phyloP scores from a whole-genome alignment of 2,797 vertebrate genomes.

The Cossypha niveicapilla region DNA sequence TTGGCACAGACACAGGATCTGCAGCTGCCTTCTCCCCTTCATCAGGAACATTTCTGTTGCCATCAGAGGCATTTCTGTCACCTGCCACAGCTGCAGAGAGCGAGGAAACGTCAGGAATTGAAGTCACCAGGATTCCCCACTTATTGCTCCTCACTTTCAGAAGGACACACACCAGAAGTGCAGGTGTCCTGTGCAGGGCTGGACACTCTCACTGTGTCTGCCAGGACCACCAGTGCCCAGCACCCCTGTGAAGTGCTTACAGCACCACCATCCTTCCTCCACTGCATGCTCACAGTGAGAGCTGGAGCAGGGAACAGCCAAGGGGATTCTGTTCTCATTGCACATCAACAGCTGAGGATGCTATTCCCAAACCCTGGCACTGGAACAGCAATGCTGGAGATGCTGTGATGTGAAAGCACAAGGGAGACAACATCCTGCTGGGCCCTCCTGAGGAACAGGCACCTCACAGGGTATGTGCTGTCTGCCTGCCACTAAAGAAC shows the following conservation, averaged over 20 bases:
- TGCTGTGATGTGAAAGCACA: neutral
- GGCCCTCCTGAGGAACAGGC: neutral
- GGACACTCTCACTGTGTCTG: neutral
- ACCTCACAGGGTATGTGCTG: fast-evolving
- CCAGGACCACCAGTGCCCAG: neutral
- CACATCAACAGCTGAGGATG: neutral
- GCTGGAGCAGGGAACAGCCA: neutral
- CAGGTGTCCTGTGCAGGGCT: neutral
- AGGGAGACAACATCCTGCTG: neutral
- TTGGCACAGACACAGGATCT: neutral
- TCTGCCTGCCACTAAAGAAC: neutral
- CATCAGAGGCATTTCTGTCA: neutral
- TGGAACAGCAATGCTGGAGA: neutral
- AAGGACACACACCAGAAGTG: neutral
- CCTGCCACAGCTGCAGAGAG: neutral
- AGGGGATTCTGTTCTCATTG: neutral
- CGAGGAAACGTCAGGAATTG: neutral
- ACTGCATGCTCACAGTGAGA: fast-evolving
- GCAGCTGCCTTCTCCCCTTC: neutral
- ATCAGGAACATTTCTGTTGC: neutral
- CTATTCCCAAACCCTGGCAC: neutral
- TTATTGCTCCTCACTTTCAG: neutral
- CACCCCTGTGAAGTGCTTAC: fast-evolving
- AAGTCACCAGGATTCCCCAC: neutral
- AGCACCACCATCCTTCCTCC: neutral